phyloP scores from a whole-genome alignment of 1,140 invertebrate genomes.

The Polypedilum vanderplanki region DNA sequence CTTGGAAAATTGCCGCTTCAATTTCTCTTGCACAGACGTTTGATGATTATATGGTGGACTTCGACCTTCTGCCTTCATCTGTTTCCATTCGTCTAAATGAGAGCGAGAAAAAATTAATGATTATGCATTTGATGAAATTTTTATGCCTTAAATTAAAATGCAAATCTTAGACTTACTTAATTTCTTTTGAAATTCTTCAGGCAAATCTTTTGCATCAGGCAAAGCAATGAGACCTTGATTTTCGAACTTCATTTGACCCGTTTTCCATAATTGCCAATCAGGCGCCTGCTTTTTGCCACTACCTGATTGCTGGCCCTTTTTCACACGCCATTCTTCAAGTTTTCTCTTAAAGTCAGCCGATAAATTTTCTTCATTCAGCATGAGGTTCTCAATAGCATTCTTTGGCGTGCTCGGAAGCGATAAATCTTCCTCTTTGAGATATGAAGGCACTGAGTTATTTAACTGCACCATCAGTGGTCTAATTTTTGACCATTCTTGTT shows the following conservation, averaged over 20 bases:
- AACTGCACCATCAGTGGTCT: slow-evolving; percentile 31
- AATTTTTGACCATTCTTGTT: slow-evolving; percentile 62
- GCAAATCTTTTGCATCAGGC: slow-evolving; percentile 52
- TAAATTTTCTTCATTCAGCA: slow-evolving; percentile 55
- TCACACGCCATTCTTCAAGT: slow-evolving; percentile 76
- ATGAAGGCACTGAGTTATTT: slow-evolving; percentile 39
- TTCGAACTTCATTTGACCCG: slow-evolving; percentile 43
- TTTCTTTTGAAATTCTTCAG: slow-evolving; percentile 62
- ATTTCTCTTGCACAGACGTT: slow-evolving; percentile 44
- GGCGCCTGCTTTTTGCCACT: slow-evolving; percentile 39
- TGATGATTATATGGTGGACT: slow-evolving; percentile 38
- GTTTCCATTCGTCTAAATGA: slow-evolving; percentile 56
- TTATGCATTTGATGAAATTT: neutral
- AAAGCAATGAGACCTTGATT: slow-evolving; percentile 44
- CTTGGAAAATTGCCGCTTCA: slow-evolving; percentile 33
- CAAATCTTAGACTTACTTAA: slow-evolving; percentile 44
- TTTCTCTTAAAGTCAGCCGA: slow-evolving; percentile 74
- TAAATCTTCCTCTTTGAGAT: slow-evolving; percentile 42
- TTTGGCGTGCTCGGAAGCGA: slow-evolving; percentile 33
- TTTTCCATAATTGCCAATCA: slow-evolving; percentile 66
- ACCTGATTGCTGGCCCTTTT: slow-evolving; percentile 45
- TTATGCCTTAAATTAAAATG: neutral
- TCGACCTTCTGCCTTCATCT: slow-evolving; percentile 50
- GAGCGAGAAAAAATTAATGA: slow-evolving; percentile 24
- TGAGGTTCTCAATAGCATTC: slow-evolving; percentile 32